Base-by-base conservation (phyloP, 1,140 invertebrate genomes). In the Adelges cooleyi region DNA sequence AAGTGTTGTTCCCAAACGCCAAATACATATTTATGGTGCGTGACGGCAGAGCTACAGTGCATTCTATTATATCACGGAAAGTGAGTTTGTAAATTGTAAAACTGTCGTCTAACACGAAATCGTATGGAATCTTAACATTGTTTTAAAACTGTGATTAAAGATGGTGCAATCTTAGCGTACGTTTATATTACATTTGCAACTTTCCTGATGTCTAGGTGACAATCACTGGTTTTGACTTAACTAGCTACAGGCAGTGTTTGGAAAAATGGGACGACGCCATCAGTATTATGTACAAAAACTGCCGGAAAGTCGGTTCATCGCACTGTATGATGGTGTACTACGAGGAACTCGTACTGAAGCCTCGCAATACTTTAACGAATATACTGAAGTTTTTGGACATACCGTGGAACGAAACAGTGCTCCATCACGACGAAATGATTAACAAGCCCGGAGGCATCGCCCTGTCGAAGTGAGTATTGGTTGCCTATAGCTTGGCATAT, bases 1-100 rank as follows among this genome's bases (percentile, higher is more conserved):
- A 78, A 11, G 72, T 80, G 69, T 68, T 82, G 48, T 87, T 86
- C 71, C 84, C 85, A 8, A 80, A 82, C 69, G 76, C 94, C 36
- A 98, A 98, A 78, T 99, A 96, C 78, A 81, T 99, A 70, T 92
- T 98, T 75, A 97, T 99, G 92, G 86, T 97, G 52, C 83, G 96
- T 69, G 96, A 99, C 75, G 96, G 96, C 3, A 82, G 96, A 62
- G 95, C 95, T 29, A 95, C 93, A 10, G 94, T 97, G 53, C 94
- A 99, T 80, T 98, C 95, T 53, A 96, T 96, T 74, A 91, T 96
- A 75, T 90, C 90, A n/a, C 81, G 95, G 72, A 91, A 94, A 82
- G 88, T 87, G 23, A 65, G 15, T 52, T 67, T 42, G n/a, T n/a
- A n/a, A n/a, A n/a, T n/a, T n/a, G 42, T 22, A 25, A n/a, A n/a